phyloP scores from a whole-genome alignment of 2,113 vertebrate genomes.

The Colistium nudipinnis region DNA sequence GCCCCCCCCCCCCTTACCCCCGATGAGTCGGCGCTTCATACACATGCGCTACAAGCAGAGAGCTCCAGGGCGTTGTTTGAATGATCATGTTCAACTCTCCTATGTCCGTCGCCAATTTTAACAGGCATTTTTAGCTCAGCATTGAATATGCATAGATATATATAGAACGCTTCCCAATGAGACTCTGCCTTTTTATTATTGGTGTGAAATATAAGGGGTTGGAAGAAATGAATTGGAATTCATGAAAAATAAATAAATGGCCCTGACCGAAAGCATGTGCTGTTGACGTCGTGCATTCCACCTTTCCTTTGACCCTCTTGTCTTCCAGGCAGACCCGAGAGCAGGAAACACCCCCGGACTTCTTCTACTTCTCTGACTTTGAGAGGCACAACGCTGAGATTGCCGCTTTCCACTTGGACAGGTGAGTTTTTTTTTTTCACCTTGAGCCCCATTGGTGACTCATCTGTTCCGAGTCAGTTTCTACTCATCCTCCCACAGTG shows the following conservation, averaged over 20 bases:
- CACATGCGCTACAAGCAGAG: not conserved
- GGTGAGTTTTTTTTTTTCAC: slow-evolving; percentile 73
- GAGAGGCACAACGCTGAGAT: slow-evolving; percentile 98
- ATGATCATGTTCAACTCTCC: not conserved
- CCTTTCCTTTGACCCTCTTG: not conserved
- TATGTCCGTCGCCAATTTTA: not conserved
- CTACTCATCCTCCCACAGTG: not conserved
- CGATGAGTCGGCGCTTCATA: not conserved
- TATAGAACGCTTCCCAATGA: too few species aligned
- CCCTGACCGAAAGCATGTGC: too few species aligned
- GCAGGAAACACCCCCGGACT: slow-evolving; percentile 96
- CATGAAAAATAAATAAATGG: too few species aligned
- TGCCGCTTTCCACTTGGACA: slow-evolving; percentile 97
- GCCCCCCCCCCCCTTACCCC: too few species aligned
- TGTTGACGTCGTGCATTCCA: too few species aligned
- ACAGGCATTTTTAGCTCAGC: too few species aligned
- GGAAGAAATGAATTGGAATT: too few species aligned
- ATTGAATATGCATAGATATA: too few species aligned
- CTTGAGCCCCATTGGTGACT: not conserved
- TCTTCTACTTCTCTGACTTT: slow-evolving; percentile 99
- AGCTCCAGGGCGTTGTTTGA: not conserved
- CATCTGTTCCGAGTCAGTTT: slow-evolving; percentile 1
- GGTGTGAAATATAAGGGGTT: too few species aligned
- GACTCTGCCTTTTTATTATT: too few species aligned
- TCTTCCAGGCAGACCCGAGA: slow-evolving; percentile 92